Evolutionary conservation across 2,888 invertebrate genomes (phyloP).

Genomic region (Tachina lurida): DNA sequence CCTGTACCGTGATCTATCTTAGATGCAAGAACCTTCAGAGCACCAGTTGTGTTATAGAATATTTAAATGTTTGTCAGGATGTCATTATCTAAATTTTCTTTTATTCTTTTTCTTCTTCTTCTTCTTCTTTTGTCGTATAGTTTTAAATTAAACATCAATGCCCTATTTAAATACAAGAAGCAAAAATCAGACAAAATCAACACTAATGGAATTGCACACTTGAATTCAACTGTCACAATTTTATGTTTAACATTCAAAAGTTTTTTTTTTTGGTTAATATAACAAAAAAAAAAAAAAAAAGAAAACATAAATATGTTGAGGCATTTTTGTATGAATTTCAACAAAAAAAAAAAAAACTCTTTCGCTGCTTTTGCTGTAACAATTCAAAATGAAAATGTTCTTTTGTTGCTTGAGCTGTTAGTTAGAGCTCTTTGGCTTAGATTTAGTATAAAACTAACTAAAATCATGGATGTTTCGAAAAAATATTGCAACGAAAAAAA

Average conservation of each 20-base stretch:
- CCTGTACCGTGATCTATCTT: no score
- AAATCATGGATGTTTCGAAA: slow-evolving; percentile 57
- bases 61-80: neutral
- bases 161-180: slow-evolving; percentile 49
- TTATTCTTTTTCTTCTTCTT: no score
- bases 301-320: neutral
- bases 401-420: slow-evolving; percentile 52
- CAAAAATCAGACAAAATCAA: slow-evolving; percentile 19
- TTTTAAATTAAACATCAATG: slow-evolving; percentile 50
- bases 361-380: slow-evolving; percentile 8
- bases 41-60: no score
- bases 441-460: slow-evolving; percentile 53
- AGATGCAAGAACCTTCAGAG: no score
- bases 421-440: slow-evolving; percentile 39
- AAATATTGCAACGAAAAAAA: neutral
- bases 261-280: neutral
- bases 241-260: slow-evolving; percentile 64
- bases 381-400: slow-evolving; percentile 67
- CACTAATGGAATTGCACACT: slow-evolving; percentile 52
- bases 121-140: neutral
- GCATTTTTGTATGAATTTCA: slow-evolving; percentile 20
- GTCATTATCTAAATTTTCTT: neutral
- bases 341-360: slow-evolving; percentile 54
- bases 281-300: neutral
- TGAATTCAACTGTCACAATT: slow-evolving; percentile 68